Percentiles rank a stretch among this genome's conserved stretches.
phyloP scores from a whole-genome alignment of 37 sponge, comb jelly and placozoan genomes.

The Haliclona indistincta region DNA sequence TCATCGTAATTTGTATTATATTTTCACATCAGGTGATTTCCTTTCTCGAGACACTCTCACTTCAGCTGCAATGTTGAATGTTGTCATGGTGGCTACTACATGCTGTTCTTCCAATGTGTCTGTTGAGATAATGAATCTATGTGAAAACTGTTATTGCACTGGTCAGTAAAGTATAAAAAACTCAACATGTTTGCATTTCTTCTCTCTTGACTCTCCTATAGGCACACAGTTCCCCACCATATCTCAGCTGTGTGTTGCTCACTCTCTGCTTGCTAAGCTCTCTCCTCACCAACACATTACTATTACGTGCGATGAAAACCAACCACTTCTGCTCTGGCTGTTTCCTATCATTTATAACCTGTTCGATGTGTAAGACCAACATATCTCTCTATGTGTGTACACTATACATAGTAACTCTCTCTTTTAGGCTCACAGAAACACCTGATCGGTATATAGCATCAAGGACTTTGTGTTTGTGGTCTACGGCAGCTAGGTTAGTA shows the following conservation, averaged over 20 bases:
- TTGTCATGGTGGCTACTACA: slow-evolving; percentile 11
- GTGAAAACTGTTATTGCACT: no score
- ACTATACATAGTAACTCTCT: neutral
- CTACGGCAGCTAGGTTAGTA: slow-evolving; percentile 33
- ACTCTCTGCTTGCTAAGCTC: slow-evolving; percentile 57
- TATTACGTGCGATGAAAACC: neutral
- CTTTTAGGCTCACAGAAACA: slow-evolving; percentile 40
- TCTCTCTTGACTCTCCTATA: neutral
- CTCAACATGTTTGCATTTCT: no score
- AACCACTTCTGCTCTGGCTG: slow-evolving; percentile 16
- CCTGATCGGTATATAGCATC: slow-evolving; percentile 45
- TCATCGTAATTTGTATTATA: no score
- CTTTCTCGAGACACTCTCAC: slow-evolving; percentile 23
- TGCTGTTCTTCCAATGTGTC: neutral
- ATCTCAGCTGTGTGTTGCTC: slow-evolving; percentile 28
- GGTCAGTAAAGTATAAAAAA: no score
- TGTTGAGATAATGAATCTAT: no score
- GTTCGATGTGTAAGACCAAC: neutral
- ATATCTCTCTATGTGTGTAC: neutral
- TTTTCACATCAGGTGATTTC: slow-evolving; percentile 7
- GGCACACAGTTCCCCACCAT: neutral
- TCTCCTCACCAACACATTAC: neutral
- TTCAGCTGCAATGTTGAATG: slow-evolving; percentile 46
- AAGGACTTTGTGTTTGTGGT: slow-evolving; percentile 49
- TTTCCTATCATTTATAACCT: slow-evolving; percentile 4